Evolutionary conservation across 2,797 vertebrate genomes (phyloP).

Genomic region (Poeciliopsis presidionis): DNA sequence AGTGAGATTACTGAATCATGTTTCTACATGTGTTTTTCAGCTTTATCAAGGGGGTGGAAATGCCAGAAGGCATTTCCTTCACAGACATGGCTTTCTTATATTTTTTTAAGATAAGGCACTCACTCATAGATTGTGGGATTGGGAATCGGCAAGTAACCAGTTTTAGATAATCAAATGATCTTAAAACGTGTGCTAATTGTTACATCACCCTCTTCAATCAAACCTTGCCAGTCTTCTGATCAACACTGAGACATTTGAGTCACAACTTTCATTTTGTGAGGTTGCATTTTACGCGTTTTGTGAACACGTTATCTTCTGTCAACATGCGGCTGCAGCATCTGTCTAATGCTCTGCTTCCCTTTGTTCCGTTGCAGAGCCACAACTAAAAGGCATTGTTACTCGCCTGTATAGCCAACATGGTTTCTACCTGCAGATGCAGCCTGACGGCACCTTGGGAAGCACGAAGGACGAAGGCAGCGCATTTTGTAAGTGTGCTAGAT

Average conservation of each 20-base stretch:
- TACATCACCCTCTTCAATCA: not conserved
- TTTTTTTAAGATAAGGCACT: not conserved
- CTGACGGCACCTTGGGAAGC: conserved; percentile 96
- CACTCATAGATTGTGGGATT: not conserved
- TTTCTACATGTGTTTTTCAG: not conserved
- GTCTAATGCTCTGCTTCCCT: conserved; percentile 36
- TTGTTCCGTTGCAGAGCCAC: conserved; percentile 86
- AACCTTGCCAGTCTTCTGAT: not conserved
- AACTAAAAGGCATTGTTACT: conserved; percentile 98
- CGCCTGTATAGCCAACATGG: conserved; percentile 97
- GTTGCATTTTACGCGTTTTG: conserved; percentile 6
- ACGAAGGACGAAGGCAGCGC: conserved; percentile 96
- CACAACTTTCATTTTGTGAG: conserved; percentile 12
- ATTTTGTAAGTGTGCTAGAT: conserved; percentile 73
- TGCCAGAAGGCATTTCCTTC: not conserved
- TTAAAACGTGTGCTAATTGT: not conserved
- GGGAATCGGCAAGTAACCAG: not conserved
- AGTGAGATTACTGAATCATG: not conserved
- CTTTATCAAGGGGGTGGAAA: not conserved
- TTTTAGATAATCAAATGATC: not conserved
- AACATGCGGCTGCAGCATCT: not conserved
- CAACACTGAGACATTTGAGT: not conserved
- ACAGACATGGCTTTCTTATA: not conserved
- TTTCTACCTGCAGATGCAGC: conserved; percentile 96
- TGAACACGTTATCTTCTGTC: conserved; percentile 13